Evolutionary conservation across 2,888 invertebrate species (phyloP), one percentile per base, ranked within the genome.

Genomic region (Campoplex nolae): DNA sequence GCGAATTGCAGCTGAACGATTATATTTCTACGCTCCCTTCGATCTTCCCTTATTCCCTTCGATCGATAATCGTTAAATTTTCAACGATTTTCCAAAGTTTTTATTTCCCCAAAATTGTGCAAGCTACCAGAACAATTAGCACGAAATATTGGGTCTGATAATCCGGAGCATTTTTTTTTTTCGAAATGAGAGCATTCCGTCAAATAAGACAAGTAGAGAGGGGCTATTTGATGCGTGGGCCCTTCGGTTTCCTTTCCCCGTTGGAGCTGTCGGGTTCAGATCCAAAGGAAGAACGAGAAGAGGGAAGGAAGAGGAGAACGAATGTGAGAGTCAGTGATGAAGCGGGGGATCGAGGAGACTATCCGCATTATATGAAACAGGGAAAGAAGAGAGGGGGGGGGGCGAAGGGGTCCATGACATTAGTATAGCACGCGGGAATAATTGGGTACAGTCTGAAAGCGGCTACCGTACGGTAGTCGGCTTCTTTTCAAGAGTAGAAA

Each of bases 351-450:
- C 32, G 35, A 76, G 56, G 77, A 48, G 82, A 70, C 88, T 88
- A 89, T 90, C 71, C 88, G 88, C 89, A 90, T 90, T 32, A 62
- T 89, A 91, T 88, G 90, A 89, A 88, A 89, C 89, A 89, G 78
- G 85, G 81, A 65, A 67, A 58, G 70, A 38, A 6, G 38, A 38
- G 65, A 81, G 77, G 88, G 86, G 88, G 23, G 13, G 45, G 62
- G 56, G 75, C 42, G 85, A 75, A 88, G 87, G 90, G 90, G 88
- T 90, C 90, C 90, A 91, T 91, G 91, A 93, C 92, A 92, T 93
- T 93, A 93, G 93, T 94, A 93, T 93, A 94, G 93, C 93, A 93
- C 93, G 92, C 89, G 89, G 91, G 92, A 94, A 94, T 94, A 94
- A 94, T 94, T 94, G 93, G 93, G 93, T 93, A 94, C 93, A 94